Conservation (phyloP, 2,113 vertebrate genomes). For the Pachyramphus minor region DNA sequence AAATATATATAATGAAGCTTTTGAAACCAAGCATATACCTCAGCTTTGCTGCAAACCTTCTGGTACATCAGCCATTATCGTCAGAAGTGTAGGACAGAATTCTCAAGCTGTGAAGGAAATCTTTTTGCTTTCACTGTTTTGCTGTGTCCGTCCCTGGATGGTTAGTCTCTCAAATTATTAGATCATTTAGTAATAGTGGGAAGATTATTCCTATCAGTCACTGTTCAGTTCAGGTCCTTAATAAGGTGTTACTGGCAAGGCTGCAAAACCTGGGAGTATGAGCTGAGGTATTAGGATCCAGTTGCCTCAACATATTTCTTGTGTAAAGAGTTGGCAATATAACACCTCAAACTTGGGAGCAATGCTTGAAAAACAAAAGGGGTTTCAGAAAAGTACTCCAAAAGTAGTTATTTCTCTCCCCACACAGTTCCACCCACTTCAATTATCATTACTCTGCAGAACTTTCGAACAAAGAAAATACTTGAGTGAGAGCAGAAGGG, state of each 20-base stretch:
- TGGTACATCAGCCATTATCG: neutral
- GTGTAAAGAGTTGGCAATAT: neutral
- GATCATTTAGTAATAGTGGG: neutral
- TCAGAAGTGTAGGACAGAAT: neutral
- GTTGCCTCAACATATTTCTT: neutral
- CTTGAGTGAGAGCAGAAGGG: neutral
- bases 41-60: neutral
- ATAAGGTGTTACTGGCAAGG: neutral
- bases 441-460: neutral
- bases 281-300: neutral
- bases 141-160: neutral
- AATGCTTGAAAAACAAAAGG: neutral
- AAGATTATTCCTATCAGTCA: neutral
- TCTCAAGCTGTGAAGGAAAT: neutral
- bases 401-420: neutral
- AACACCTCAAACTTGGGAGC: neutral
- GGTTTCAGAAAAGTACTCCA: neutral
- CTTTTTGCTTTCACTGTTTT: neutral
- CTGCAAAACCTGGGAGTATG: neutral
- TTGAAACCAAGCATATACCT: neutral
- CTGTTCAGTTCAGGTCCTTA: neutral
- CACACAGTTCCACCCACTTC: neutral
- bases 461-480: neutral
- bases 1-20: neutral
- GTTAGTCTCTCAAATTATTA: neutral